A percentile compares a stretch with the other conserved stretches of the same genome.
These are phyloP conservation scores for Brachypalpus laphriformis DNA, from an alignment of 2,888 invertebrate species.

Conservation along the genomic window DNA sequence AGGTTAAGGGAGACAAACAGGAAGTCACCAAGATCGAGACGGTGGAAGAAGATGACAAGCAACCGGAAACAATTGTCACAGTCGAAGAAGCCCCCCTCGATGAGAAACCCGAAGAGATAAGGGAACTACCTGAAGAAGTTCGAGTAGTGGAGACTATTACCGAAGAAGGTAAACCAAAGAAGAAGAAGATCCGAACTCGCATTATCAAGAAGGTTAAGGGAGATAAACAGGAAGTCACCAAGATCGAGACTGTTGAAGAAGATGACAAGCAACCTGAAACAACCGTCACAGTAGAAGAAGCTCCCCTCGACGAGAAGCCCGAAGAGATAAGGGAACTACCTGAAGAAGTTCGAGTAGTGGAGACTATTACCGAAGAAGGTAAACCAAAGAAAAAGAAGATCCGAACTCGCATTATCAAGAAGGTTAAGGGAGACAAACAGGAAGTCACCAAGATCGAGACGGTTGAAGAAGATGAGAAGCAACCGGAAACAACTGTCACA, in stretches of 20 bases:
- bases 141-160: conserved; percentile 76
- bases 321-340: conserved; percentile 63
- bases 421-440: conserved; percentile 78
- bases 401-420: conserved; percentile 62
- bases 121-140: conserved; percentile 76
- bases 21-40: conserved; percentile 81
- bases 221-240: conserved; percentile 78
- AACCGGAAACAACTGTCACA: conserved; percentile 77
- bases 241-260: conserved; percentile 78
- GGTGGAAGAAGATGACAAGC: conserved; percentile 80
- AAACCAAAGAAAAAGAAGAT: conserved; percentile 57
- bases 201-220: conserved; percentile 78
- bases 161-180: conserved; percentile 77
- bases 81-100: conserved; percentile 67
- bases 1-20: conserved; percentile 80
- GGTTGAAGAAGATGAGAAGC: conserved; percentile 76
- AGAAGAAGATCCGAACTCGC: conserved; percentile 79
- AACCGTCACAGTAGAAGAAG: conserved; percentile 78
- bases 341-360: conserved; percentile 77
- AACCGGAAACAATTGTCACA: conserved; percentile 77
- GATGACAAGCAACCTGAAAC: conserved; percentile 80
- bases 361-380: conserved; percentile 79
- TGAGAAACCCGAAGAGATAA: conserved; percentile 76
- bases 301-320: conserved; percentile 76
- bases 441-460: conserved; percentile 82